phyloP scores from a whole-genome alignment of 2,888 invertebrate species.

The Odiellus spinosus region DNA sequence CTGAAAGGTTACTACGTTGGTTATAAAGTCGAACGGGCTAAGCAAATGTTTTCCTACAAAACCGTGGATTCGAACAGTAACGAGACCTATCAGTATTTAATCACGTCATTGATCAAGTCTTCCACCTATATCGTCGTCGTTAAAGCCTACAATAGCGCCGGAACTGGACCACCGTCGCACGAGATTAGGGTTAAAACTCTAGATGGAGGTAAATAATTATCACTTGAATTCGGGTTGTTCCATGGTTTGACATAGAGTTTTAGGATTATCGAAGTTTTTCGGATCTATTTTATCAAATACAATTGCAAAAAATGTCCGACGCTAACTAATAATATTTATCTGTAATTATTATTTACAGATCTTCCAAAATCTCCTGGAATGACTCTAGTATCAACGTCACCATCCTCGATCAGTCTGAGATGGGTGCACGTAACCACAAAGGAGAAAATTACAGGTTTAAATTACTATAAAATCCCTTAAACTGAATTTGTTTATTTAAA shows the following conservation, averaged over 20 bases:
- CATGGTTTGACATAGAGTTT: no score
- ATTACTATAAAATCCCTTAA: no score
- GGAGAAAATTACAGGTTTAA: no score
- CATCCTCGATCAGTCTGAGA: slow-evolving; percentile 11
- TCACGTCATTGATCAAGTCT: slow-evolving; percentile 14
- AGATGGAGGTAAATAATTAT: slow-evolving; percentile 11
- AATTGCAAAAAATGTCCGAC: no score
- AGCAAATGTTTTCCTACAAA: slow-evolving; percentile 17
- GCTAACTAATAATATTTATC: no score
- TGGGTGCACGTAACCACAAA: slow-evolving; percentile 3
- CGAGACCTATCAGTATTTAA: slow-evolving; percentile 13
- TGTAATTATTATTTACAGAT: slow-evolving; percentile 8
- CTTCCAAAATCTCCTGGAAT: slow-evolving; percentile 16
- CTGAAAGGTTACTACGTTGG: slow-evolving; percentile 17
- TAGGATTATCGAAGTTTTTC: not conserved
- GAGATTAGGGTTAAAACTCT: slow-evolving; percentile 16
- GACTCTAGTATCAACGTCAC: slow-evolving; percentile 14
- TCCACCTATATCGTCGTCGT: slow-evolving; percentile 16
- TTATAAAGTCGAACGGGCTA: slow-evolving; percentile 13
- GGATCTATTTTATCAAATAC: no score
- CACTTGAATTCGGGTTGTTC: slow-evolving; percentile 1
- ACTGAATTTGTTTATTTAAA: no score
- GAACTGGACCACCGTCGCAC: slow-evolving; percentile 16
- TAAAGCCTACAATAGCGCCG: slow-evolving; percentile 16
- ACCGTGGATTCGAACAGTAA: slow-evolving; percentile 13